Evolutionary conservation across 53 echinoderm and acorn worm species (phyloP).

Genomic region (Crossaster papposus): DNA sequence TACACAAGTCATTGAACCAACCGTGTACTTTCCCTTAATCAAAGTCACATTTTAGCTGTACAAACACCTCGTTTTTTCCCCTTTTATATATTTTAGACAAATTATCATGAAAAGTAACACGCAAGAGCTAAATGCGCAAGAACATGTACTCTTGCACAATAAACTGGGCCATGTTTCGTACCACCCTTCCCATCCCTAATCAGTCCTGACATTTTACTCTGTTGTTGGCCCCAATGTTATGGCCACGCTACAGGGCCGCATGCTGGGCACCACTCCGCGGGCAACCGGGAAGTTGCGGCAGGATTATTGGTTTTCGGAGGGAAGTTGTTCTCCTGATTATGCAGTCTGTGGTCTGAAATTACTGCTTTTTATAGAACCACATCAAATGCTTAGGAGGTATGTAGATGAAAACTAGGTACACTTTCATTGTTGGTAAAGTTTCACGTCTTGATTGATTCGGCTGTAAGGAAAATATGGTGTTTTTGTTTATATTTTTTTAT

Average conservation of each 20-base stretch:
- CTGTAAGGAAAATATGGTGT: neutral
- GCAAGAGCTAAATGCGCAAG: slow-evolving; percentile 5
- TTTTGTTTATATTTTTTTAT: neutral
- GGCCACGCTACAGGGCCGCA: slow-evolving; percentile 28
- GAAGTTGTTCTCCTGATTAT: slow-evolving; percentile 40
- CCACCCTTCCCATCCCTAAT: slow-evolving; percentile 1
- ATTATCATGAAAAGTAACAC: neutral
- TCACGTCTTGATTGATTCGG: neutral
- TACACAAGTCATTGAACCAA: slow-evolving; percentile 26
- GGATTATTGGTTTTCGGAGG: slow-evolving; percentile 55
- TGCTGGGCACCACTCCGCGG: slow-evolving; percentile 48
- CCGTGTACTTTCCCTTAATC: neutral
- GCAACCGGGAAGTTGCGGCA: slow-evolving; percentile 55
- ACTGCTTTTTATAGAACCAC: neutral
- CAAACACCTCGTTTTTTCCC: slow-evolving; percentile 12
- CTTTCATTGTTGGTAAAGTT: neutral
- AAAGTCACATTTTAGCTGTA: slow-evolving; percentile 16
- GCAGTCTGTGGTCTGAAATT: slow-evolving; percentile 48
- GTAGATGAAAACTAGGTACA: neutral
- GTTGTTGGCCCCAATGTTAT: slow-evolving; percentile 3
- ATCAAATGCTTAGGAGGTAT: neutral
- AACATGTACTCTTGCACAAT: slow-evolving; percentile 47
- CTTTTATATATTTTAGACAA: neutral
- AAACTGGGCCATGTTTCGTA: slow-evolving; percentile 55
- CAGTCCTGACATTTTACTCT: slow-evolving; percentile 34